These are phyloP conservation scores for Caenorhabditis panamensis DNA, from an alignment of 2,888 invertebrate genomes.

Conservation along the genomic window DNA sequence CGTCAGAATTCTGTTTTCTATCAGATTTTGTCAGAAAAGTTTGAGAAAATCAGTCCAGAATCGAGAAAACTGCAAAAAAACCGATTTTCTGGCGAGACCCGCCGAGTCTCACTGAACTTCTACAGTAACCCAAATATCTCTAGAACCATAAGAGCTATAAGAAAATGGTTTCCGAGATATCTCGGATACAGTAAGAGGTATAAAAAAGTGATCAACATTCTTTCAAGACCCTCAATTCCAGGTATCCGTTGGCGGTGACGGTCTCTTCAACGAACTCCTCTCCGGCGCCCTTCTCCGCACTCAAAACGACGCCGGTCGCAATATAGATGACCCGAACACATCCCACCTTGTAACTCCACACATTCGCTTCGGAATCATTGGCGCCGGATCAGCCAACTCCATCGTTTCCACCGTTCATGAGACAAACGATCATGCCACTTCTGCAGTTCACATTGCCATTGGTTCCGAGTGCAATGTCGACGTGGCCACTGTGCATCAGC, in stretches of 20 bases:
- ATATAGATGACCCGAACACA: slow-evolving; percentile 76
- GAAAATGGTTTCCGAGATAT: too few relatives aligned
- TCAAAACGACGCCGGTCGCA: slow-evolving; percentile 62
- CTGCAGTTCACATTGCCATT: slow-evolving; percentile 89
- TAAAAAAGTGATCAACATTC: too few relatives aligned
- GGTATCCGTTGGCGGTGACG: slow-evolving; percentile 91
- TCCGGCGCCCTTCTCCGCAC: slow-evolving; percentile 83
- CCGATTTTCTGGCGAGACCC: too few relatives aligned
- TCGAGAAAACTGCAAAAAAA: too few relatives aligned
- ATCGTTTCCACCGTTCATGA: slow-evolving; percentile 89
- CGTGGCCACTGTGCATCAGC: slow-evolving; percentile 87
- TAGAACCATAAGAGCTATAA: too few relatives aligned
- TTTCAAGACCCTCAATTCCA: too few relatives aligned
- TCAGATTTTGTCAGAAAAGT: too few relatives aligned
- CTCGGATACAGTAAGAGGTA: too few relatives aligned
- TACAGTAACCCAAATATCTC: too few relatives aligned
- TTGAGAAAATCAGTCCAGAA: too few relatives aligned
- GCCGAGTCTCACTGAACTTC: too few relatives aligned
- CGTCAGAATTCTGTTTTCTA: too few relatives aligned
- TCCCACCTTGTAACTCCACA: slow-evolving; percentile 82
- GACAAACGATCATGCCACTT: slow-evolving; percentile 88
- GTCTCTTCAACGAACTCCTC: slow-evolving; percentile 89
- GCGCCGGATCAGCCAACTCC: slow-evolving; percentile 87
- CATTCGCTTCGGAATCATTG: slow-evolving; percentile 86
- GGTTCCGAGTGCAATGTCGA: slow-evolving; percentile 88